Base-by-base conservation (phyloP, 2,888 invertebrate species). In the Cheilosia grossa region DNA sequence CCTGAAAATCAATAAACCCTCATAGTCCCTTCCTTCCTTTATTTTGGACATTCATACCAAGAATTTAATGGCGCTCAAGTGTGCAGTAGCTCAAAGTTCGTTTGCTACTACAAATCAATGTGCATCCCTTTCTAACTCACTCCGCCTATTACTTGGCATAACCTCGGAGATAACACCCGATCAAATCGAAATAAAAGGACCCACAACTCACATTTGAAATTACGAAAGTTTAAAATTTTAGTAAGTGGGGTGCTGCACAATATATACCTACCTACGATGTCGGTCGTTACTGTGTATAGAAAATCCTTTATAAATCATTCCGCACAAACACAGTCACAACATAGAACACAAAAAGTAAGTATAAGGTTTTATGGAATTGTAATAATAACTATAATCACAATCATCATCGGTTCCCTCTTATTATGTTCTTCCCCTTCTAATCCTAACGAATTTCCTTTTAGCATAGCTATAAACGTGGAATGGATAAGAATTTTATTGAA, bases 301-400 rank as follows among this genome's bases (percentile, higher is more conserved):
- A 83, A 63, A 54, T 83, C 80, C 79, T 83, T 82, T 74, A 37
- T 59, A 70, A 66, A 53, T 64, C 47, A 81, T 40, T 33, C 61
- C 74, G 58, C 40, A 54, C 42, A 58, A 15, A 51, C 67, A 61
- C 63, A 53, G 40, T 56, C 17, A 59, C 58, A 64, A 30, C 17
- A 61, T 37, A 67, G 58, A 49, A 24, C 47, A 67, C 80, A 80
- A 66, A 85, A 85, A 85, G 80, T 72, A 81, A 79, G 73, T 79
- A 73, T 59, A 83, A 80, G 81, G 80, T 80, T 83, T 83, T 83
- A 83, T 83, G 83, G 83, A 83, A 83, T 85, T 72, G 85, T 85
- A 85, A 85, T 85, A 85, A 85, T 85, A 85, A 85, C 85, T 81
- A 85, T 85, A 85, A 85, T 85, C 81, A 85, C 75, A 85, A 85